A percentile compares a stretch with the other conserved stretches of the same genome.
These are phyloP conservation scores for Astropecten irregularis DNA, from an alignment of 53 echinoderm and acorn worm genomes.

Conservation along the genomic window DNA sequence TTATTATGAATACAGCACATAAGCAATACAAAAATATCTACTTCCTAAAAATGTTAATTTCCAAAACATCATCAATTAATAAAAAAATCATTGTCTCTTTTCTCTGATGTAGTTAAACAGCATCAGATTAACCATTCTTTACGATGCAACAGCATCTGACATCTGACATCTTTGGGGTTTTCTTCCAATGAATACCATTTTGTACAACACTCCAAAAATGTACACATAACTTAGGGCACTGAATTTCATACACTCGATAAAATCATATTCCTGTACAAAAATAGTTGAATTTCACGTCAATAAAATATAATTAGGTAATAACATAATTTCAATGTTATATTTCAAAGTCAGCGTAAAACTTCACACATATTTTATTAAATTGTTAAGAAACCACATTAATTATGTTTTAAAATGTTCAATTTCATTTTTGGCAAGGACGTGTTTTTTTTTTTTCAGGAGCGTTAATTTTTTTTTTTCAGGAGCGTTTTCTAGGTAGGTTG, in stretches of 20 bases:
- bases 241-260: conserved; percentile 16
- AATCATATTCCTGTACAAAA: conserved; percentile 33
- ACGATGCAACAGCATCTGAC: too few relatives aligned
- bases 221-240: conserved; percentile 48
- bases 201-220: conserved; percentile 37
- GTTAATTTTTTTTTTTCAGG: too few relatives aligned
- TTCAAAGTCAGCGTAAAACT: not conserved
- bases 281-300: conserved; percentile 32
- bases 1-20: not conserved
- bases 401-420: not conserved
- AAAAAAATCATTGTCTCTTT: too few relatives aligned
- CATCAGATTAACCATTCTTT: too few relatives aligned
- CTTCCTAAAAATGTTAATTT: too few relatives aligned
- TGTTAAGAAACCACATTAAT: not conserved
- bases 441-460: not conserved
- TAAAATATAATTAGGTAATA: conserved; percentile 12
- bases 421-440: conserved; percentile 22
- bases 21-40: conserved; percentile 43
- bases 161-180: not conserved
- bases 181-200: conserved; percentile 8
- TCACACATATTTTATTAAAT: not conserved
- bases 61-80: too few relatives aligned
- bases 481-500: too few relatives aligned
- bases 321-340: not conserved
- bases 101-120: too few relatives aligned